Conservation (phyloP, 2,888 invertebrate species). For the Drosophila putrida region DNA sequence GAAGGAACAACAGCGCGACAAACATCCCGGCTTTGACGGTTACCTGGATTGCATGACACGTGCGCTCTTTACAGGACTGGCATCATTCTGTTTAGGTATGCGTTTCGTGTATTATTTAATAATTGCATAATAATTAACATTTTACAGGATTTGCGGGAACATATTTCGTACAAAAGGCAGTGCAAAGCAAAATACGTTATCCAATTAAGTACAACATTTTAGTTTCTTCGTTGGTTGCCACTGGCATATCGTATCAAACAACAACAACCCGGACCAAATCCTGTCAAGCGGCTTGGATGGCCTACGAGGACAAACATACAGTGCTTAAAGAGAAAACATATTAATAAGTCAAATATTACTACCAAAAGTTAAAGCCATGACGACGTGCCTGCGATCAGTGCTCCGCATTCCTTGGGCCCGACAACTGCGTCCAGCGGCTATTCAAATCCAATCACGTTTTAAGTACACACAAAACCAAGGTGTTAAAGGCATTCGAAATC, state of each 20-base stretch:
- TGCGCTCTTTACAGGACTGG: constrained; percentile 85
- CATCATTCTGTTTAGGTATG: constrained; percentile 85
- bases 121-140: constrained; percentile 64
- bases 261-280: constrained; percentile 84
- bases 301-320: constrained; percentile 85
- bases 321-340: constrained; percentile 83
- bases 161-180: constrained; percentile 85
- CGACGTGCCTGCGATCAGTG: constrained; percentile 35
- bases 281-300: constrained; percentile 86
- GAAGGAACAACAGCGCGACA: constrained; percentile 85
- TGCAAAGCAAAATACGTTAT: constrained; percentile 83
- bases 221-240: constrained; percentile 82
- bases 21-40: constrained; percentile 85
- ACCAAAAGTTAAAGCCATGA: constrained; percentile 47
- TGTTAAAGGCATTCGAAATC: constrained; percentile 83
- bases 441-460: constrained; percentile 43
- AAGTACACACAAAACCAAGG: constrained; percentile 83
- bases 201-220: constrained; percentile 83
- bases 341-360: constrained; percentile 43
- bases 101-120: constrained; percentile 7
- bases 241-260: constrained; percentile 83
- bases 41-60: constrained; percentile 86
- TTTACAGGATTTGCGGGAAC: constrained; percentile 85
- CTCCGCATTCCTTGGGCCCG: constrained; percentile 21
- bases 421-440: constrained; percentile 15